Conservation (phyloP, 2,113 vertebrate species). For the Phylloscopus whistleri region DNA sequence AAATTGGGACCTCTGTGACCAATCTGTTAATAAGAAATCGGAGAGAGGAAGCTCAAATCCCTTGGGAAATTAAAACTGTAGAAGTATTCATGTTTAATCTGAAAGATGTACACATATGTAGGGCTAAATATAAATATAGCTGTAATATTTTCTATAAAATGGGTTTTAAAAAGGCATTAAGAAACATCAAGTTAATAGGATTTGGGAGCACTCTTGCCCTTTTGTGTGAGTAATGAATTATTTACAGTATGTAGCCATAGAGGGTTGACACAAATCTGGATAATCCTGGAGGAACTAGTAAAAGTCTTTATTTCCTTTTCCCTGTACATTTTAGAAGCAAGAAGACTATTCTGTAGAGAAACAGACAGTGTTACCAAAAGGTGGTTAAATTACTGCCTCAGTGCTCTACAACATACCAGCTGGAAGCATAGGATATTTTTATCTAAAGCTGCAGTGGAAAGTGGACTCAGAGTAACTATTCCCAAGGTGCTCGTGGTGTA, state of each 20-base stretch:
- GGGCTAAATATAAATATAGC: constrained; percentile 12
- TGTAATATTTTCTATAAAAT: background rate
- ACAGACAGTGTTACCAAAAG: background rate
- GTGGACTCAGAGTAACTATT: background rate
- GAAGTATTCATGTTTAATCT: background rate
- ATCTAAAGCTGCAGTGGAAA: background rate
- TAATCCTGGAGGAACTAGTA: background rate
- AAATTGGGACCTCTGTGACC: constrained; percentile 22
- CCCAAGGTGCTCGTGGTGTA: background rate
- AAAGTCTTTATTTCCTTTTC: background rate
- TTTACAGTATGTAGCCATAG: background rate
- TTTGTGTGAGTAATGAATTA: background rate
- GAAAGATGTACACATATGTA: background rate
- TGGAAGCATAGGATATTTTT: background rate
- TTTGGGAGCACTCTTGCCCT: background rate
- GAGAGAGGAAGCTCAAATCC: constrained; percentile 20
- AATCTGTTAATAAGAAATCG: constrained; percentile 46
- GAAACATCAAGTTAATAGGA: constrained; percentile 39
- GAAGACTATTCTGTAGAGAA: background rate
- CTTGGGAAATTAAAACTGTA: constrained; percentile 22
- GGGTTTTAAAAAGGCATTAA: background rate
- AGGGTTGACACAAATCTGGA: background rate
- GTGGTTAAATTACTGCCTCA: background rate
- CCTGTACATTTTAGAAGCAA: background rate
- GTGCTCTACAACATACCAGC: background rate